These are phyloP conservation scores for Pogonocichla stellata DNA, from an alignment of 2,113 vertebrate species.

Conservation along the genomic window DNA sequence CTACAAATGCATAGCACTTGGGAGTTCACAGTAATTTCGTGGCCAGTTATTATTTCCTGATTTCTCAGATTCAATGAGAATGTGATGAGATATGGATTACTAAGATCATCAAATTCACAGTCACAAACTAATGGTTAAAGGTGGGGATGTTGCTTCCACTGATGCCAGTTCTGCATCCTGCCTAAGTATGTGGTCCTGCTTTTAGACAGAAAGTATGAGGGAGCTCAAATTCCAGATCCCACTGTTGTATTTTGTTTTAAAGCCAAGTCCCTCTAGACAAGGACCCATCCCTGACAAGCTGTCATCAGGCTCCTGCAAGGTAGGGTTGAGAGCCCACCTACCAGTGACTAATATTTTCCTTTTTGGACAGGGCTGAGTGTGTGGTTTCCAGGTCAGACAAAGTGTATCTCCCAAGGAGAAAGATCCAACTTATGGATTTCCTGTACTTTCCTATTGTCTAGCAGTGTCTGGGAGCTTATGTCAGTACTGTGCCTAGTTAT, in stretches of 20 bases:
- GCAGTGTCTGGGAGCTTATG: neutral
- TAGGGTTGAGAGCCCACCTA: neutral
- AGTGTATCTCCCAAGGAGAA: neutral
- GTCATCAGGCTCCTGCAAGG: constrained; percentile 4
- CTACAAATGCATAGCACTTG: neutral
- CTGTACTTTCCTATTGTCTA: neutral
- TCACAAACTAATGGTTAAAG: neutral
- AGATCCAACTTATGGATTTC: neutral
- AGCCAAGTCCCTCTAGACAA: neutral
- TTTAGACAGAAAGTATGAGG: neutral
- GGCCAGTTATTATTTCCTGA: neutral
- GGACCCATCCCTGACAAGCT: neutral
- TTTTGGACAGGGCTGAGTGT: neutral
- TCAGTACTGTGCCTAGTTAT: neutral
- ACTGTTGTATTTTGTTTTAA: neutral
- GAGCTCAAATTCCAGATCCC: neutral
- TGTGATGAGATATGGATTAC: neutral
- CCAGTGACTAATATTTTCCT: neutral
- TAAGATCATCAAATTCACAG: neutral
- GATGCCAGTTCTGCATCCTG: neutral
- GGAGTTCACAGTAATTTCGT: neutral
- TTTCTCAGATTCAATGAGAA: neutral
- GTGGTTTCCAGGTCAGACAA: constrained; percentile 29
- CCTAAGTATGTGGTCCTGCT: neutral
- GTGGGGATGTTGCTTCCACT: neutral